Evolutionary conservation across 37 sponge, comb jelly and placozoan genomes (phyloP), one percentile per base, ranked within the genome.

Genomic region (Crambe crambe): DNA sequence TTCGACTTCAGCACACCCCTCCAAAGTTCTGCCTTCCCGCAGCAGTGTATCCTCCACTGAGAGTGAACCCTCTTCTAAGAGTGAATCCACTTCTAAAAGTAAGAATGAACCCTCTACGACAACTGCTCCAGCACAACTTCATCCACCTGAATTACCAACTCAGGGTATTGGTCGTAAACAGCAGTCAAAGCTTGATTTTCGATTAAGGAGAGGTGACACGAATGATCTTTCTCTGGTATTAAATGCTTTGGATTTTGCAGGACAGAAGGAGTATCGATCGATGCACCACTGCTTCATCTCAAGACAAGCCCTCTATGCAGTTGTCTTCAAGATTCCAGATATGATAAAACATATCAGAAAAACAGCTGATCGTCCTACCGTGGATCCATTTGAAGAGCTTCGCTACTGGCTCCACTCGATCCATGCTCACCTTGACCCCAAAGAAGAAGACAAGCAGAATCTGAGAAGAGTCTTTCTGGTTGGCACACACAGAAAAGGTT

Each of bases 281-380:
- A 90, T 90, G 90, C 90, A 90, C 40, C 90, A 84, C 38, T 90
- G 90, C 77, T 90, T 90, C 64, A 84, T 90, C 56, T 75, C 80
- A 27, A 80, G 79, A 22, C 75, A 78, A 36, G 67, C 90, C 26
- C 42, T 90, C 37, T 90, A 84, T 58, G 1, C 80, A 9, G 68
- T 90, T 12, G 85, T 85, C 1, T 85, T 73, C 73, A 85, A 90
- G 58, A 15, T 77, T 1, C 73, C 25, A 40, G 32, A 15, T 27
- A 58, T 74, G 58, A 17, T 56, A 27, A 5, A 74, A 12, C 56
- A 35, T 30, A 32, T 56, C 56, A n/a, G n/a, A n/a, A 12, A 74
- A 32, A 8, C 2, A 29, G 37, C 1, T 1, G 54, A 43, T 81
- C 62, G 30, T 5, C 10, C n/a, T 17, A 2, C 34, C 1, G 2